A percentile compares a stretch with the other conserved stretches of the same genome.
phyloP scores from a whole-genome alignment of 2,113 vertebrate species.

The Scophthalmus maximus region DNA sequence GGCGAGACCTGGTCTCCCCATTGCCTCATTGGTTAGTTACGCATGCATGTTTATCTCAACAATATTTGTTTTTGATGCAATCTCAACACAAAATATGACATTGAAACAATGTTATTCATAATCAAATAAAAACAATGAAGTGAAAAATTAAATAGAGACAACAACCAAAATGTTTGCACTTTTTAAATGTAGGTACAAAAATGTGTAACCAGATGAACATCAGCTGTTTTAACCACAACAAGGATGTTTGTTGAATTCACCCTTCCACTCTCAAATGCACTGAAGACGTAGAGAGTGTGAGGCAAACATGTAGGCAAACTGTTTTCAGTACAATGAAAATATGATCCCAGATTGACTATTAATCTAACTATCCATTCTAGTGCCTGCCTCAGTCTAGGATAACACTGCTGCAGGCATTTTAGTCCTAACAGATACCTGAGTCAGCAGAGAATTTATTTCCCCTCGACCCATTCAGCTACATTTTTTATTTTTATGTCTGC shows the following conservation, averaged over 20 bases:
- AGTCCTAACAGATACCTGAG: conserved; percentile 7
- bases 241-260: background rate
- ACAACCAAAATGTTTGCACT: background rate
- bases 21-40: too few species aligned
- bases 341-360: conserved; percentile 17
- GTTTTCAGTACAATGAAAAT: conserved; percentile 23
- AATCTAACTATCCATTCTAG: conserved; percentile 28
- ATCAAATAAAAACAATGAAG: background rate
- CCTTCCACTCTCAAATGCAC: background rate
- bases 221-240: background rate
- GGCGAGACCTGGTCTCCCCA: conserved; percentile 19
- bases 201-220: background rate
- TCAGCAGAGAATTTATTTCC: conserved; percentile 20
- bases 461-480: conserved; percentile 14
- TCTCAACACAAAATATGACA: too few species aligned
- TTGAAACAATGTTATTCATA: background rate
- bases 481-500: background rate
- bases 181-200: background rate
- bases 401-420: background rate
- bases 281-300: background rate
- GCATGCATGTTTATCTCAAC: too few species aligned
- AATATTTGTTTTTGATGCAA: background rate
- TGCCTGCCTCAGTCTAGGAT: conserved; percentile 15
- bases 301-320: too few species aligned
- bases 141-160: background rate